Conservation (phyloP, 2,888 invertebrate species). For the Hydrotaea diabolus region DNA sequence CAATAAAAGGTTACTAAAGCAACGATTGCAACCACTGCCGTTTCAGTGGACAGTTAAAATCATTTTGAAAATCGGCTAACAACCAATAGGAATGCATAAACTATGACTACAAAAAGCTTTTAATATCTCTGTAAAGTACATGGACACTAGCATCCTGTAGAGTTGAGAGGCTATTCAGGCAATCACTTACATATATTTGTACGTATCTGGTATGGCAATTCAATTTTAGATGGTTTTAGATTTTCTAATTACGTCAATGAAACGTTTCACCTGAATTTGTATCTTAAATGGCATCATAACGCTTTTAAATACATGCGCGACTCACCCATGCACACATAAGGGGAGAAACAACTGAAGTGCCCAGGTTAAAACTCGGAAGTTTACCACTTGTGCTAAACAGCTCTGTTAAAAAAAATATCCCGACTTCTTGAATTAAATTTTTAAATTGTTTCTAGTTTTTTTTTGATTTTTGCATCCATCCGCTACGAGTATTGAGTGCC, state of each 20-base stretch:
- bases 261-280: slow-evolving; percentile 32
- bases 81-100: background rate
- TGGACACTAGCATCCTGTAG: background rate
- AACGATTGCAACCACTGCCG: background rate
- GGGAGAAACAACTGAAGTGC: background rate
- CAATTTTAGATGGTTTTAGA: slow-evolving; percentile 59
- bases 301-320: background rate
- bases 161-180: slow-evolving; percentile 37
- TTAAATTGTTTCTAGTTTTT: too few relatives aligned
- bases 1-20: background rate
- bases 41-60: background rate
- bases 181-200: slow-evolving; percentile 15
- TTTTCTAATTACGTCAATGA: slow-evolving; percentile 56
- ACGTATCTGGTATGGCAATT: slow-evolving; percentile 51
- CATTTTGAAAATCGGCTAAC: background rate
- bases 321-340: background rate
- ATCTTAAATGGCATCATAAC: background rate
- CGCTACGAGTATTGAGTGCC: too few relatives aligned
- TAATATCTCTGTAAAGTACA: background rate
- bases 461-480: too few relatives aligned
- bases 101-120: background rate
- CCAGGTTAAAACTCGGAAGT: background rate
- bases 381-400: background rate
- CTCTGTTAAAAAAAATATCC: too few relatives aligned
- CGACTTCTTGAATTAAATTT: too few relatives aligned